Evolutionary conservation across 2,888 invertebrate genomes (phyloP).

Genomic region (Harmothoe impar): DNA sequence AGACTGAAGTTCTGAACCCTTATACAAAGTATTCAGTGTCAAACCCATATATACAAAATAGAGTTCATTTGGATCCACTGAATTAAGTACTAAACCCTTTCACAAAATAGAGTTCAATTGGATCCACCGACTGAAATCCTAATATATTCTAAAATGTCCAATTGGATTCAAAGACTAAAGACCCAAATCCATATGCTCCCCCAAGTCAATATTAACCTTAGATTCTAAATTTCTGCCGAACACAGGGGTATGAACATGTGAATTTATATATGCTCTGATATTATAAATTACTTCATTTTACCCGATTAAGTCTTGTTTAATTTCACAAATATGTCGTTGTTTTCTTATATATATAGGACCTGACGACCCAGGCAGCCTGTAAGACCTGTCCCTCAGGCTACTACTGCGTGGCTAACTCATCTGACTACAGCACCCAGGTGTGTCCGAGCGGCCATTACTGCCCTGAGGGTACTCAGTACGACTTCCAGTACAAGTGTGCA

Average conservation of each 20-base stretch:
- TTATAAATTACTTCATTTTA: background rate
- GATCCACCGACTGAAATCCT: too few relatives aligned
- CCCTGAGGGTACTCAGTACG: constrained; percentile 77
- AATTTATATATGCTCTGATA: background rate
- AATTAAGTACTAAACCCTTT: too few relatives aligned
- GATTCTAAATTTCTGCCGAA: too few relatives aligned
- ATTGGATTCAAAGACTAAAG: too few relatives aligned
- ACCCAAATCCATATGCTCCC: too few relatives aligned
- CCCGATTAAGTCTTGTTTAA: background rate
- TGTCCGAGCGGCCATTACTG: constrained; percentile 82
- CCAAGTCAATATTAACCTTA: too few relatives aligned
- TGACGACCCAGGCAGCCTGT: constrained; percentile 75
- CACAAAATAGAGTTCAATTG: too few relatives aligned
- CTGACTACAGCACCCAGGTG: constrained; percentile 76
- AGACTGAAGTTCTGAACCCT: too few relatives aligned
- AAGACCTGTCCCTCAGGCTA: constrained; percentile 79
- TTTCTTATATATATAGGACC: constrained; percentile 72
- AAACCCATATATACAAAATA: too few relatives aligned
- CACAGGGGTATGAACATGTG: background rate
- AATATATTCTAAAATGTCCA: too few relatives aligned
- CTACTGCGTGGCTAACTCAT: constrained; percentile 80
- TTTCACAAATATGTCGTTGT: background rate
- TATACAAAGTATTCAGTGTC: too few relatives aligned
- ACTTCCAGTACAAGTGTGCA: constrained; percentile 79
- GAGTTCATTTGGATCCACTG: too few relatives aligned